Conservation (phyloP, 2,888 invertebrate genomes). For the Sialis lutaria region DNA sequence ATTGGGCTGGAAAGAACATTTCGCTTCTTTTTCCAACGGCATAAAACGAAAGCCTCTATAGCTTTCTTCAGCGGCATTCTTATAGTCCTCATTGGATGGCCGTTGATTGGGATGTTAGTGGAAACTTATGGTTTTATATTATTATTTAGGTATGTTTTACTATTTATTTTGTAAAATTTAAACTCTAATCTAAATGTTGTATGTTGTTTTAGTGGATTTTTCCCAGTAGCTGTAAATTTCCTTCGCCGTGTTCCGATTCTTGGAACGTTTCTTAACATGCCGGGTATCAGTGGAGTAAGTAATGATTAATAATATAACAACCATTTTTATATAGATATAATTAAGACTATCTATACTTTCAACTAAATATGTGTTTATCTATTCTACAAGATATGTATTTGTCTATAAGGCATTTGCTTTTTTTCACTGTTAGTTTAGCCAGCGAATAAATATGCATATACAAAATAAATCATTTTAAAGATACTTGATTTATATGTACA, state of each 20-base stretch:
- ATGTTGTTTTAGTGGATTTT: conserved; percentile 66
- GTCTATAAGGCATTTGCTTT: neutral
- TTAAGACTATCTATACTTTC: neutral
- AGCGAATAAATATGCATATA: conserved; percentile 16
- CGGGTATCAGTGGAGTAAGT: conserved; percentile 73
- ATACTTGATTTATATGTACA: no score
- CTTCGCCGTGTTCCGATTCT: conserved; percentile 82
- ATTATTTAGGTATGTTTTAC: conserved; percentile 47
- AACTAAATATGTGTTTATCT: neutral
- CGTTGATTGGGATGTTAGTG: conserved; percentile 87
- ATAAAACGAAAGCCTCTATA: conserved; percentile 79
- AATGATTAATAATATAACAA: neutral
- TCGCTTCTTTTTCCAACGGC: conserved; percentile 93
- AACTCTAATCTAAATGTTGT: neutral
- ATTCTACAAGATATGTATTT: neutral
- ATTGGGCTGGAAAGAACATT: conserved; percentile 92
- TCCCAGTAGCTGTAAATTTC: conserved; percentile 93
- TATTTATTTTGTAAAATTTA: neutral
- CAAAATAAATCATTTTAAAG: no score
- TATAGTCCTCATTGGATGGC: conserved; percentile 88
- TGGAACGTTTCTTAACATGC: conserved; percentile 75
- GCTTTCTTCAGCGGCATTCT: conserved; percentile 88
- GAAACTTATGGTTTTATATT: conserved; percentile 93
- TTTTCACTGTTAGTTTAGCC: neutral
- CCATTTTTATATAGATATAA: neutral